Evolutionary conservation across 2,888 invertebrate species (phyloP).

Genomic region (Drosophila trichaetosa): DNA sequence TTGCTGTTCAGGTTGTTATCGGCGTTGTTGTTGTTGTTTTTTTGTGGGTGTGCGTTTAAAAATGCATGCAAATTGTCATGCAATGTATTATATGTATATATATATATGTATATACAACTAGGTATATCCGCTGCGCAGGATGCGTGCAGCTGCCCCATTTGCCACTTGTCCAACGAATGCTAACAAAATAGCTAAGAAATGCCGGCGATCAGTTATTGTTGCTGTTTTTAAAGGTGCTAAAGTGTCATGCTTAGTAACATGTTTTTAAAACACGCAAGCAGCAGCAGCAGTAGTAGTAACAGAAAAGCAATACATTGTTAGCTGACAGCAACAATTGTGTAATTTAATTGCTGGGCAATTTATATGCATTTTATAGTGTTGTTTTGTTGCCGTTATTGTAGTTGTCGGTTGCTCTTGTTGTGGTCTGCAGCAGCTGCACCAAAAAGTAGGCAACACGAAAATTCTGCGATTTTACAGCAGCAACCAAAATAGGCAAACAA

Average conservation of each 20-base stretch:
- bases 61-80: constrained; percentile 50
- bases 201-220: constrained; percentile 35
- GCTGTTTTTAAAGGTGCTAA: constrained; percentile 56
- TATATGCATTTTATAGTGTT: constrained; percentile 39
- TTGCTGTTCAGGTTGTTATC: constrained; percentile 35
- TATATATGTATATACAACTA: constrained; percentile 12
- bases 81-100: constrained; percentile 16
- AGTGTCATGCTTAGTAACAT: constrained; percentile 64
- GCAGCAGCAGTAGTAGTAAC: constrained; percentile 4
- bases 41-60: constrained; percentile 35
- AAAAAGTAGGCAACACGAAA: constrained; percentile 49
- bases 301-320: constrained; percentile 14
- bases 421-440: constrained; percentile 36
- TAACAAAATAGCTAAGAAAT: constrained; percentile 24
- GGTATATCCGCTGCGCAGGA: constrained; percentile 3
- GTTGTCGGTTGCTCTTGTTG: constrained; percentile 10
- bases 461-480: constrained; percentile 12
- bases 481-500: constrained; percentile 6
- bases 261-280: constrained; percentile 63
- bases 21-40: constrained; percentile 28
- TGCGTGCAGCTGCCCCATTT: constrained; percentile 65
- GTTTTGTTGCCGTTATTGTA: constrained; percentile 21
- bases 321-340: constrained; percentile 45
- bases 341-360: constrained; percentile 67
- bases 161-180: constrained; percentile 42